These are phyloP conservation scores for Tychaedon coryphoeus DNA, from an alignment of 2,113 vertebrate species.

Conservation along the genomic window DNA sequence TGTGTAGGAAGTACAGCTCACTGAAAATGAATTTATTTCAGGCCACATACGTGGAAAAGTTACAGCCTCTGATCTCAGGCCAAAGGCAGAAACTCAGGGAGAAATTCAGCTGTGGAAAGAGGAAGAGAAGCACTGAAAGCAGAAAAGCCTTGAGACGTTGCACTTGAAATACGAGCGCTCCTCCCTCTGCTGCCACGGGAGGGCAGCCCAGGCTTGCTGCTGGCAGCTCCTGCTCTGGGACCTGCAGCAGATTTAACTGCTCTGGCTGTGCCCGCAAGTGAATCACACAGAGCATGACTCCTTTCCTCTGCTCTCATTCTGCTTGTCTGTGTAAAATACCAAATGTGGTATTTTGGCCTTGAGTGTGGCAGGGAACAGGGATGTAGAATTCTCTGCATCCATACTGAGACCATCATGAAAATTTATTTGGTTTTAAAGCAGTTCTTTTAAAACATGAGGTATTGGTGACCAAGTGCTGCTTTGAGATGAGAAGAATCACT, in stretches of 20 bases:
- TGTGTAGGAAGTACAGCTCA: neutral
- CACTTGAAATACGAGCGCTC: rapidly evolving
- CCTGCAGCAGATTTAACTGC: neutral
- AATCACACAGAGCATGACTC: neutral
- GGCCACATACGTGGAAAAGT: neutral
- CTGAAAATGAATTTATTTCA: neutral
- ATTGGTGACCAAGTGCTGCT: neutral
- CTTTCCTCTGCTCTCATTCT: neutral
- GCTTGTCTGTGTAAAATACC: neutral
- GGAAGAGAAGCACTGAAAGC: neutral
- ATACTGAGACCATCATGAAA: neutral
- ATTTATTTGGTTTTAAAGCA: neutral
- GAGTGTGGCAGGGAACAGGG: neutral
- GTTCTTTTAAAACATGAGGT: neutral
- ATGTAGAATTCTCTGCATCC: neutral
- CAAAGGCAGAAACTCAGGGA: neutral
- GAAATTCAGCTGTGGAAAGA: neutral
- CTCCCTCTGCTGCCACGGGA: slow-evolving; percentile 7
- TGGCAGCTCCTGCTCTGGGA: neutral
- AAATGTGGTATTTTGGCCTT: rapidly evolving
- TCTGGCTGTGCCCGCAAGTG: neutral
- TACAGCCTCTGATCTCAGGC: neutral
- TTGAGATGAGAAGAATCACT: neutral
- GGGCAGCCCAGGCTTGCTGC: slow-evolving; percentile 42
- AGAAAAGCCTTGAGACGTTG: neutral